Percentiles rank a stretch among this genome's conserved stretches.
Conservation (phyloP, 2,113 vertebrate genomes). For the Catharus minimus region DNA sequence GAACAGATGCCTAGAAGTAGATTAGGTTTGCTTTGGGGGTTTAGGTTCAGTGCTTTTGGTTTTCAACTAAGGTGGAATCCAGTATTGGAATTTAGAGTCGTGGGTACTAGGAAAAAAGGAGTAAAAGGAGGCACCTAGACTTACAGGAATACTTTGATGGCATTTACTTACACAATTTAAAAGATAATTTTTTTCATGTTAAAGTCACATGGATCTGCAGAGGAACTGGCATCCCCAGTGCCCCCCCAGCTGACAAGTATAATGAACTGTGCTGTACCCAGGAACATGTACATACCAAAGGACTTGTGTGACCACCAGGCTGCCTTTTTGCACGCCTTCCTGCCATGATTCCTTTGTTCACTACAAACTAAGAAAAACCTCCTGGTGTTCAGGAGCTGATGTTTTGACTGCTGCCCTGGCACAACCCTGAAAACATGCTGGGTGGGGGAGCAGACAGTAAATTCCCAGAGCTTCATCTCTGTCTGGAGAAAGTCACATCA, state of each 20-base stretch:
- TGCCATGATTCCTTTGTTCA: neutral
- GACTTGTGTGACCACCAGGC: neutral
- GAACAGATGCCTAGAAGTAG: neutral
- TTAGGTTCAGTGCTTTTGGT: neutral
- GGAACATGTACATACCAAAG: neutral
- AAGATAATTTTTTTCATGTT: neutral
- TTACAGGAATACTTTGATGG: neutral
- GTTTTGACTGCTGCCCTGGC: neutral
- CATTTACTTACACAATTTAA: neutral
- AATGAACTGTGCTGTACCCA: neutral
- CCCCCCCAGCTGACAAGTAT: rapidly evolving
- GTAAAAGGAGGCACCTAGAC: neutral
- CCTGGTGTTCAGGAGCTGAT: neutral
- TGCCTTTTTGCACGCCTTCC: neutral
- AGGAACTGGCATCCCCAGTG: neutral
- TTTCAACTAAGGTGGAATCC: neutral
- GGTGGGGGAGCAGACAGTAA: neutral
- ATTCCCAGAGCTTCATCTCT: neutral
- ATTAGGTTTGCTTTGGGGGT: neutral
- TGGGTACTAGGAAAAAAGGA: neutral
- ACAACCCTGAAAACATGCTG: neutral
- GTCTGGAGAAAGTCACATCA: slow-evolving; percentile 9
- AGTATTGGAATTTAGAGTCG: neutral
- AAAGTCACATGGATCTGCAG: neutral
- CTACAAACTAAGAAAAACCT: neutral